A percentile compares a stretch with the other conserved stretches of the same genome.
These are phyloP conservation scores for Micronisus gabar DNA, from an alignment of 2,113 vertebrate genomes.

Conservation along the genomic window DNA sequence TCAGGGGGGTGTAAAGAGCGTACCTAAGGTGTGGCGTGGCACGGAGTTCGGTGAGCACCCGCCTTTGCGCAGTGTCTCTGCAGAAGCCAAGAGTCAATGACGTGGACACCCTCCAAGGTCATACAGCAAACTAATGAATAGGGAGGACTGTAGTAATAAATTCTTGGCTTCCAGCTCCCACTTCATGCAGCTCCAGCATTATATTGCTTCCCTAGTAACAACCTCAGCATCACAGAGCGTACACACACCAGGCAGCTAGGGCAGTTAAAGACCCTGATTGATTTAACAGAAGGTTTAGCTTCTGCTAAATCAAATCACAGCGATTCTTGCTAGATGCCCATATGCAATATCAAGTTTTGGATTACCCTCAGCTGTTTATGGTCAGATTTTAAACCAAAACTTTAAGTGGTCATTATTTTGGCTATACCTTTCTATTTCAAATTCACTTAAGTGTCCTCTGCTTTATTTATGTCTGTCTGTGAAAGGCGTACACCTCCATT, in stretches of 20 bases:
- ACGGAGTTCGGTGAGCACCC: not conserved
- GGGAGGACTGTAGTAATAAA: not conserved
- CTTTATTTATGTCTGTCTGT: not conserved
- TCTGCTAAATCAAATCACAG: constrained; percentile 24
- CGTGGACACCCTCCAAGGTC: not conserved
- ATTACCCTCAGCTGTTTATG: constrained; percentile 22
- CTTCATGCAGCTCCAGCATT: not conserved
- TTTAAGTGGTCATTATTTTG: not conserved
- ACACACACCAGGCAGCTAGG: not conserved
- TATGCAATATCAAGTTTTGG: not conserved
- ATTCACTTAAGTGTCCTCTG: not conserved
- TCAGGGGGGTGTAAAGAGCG: not conserved
- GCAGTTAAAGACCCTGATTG: constrained; percentile 11
- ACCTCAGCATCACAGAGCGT: not conserved
- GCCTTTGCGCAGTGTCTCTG: not conserved
- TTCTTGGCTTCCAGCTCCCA: constrained; percentile 4
- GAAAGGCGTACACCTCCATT: not conserved
- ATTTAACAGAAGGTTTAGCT: constrained; percentile 34
- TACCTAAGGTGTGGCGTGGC: accelerated
- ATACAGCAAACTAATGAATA: not conserved
- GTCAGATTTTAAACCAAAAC: not conserved
- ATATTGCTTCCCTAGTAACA: constrained; percentile 34
- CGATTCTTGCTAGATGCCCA: not conserved
- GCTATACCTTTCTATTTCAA: not conserved
- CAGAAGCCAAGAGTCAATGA: not conserved